Percentiles rank a stretch among this genome's conserved stretches.
These are phyloP conservation scores for Cyanocitta stelleri DNA, from an alignment of 2,113 vertebrate species.

Conservation along the genomic window DNA sequence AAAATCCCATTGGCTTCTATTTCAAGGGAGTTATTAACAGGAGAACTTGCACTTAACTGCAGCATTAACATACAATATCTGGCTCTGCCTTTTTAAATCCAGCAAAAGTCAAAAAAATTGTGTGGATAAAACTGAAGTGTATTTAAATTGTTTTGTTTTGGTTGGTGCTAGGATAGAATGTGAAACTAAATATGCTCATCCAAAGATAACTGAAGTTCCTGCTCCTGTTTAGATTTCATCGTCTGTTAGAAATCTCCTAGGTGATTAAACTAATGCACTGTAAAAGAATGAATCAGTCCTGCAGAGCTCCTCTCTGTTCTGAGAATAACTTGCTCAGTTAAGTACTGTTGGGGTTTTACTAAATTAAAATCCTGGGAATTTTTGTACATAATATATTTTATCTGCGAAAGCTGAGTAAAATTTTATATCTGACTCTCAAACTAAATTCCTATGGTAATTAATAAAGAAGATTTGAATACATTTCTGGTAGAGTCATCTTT, in stretches of 20 bases:
- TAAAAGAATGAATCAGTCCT: slow-evolving; percentile 54
- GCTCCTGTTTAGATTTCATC: slow-evolving; percentile 56
- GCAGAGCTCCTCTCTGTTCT: slow-evolving; percentile 21
- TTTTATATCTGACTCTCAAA: slow-evolving; percentile 17
- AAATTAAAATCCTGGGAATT: slow-evolving; percentile 34
- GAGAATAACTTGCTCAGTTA: slow-evolving; percentile 36
- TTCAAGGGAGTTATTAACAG: neutral
- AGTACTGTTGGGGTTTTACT: slow-evolving; percentile 55
- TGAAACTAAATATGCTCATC: slow-evolving; percentile 53
- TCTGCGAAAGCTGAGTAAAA: slow-evolving; percentile 15
- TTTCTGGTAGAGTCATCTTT: slow-evolving; percentile 56
- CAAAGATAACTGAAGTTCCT: slow-evolving; percentile 59
- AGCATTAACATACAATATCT: neutral
- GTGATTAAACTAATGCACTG: slow-evolving; percentile 65
- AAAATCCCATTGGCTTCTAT: neutral
- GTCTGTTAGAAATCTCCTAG: slow-evolving; percentile 57
- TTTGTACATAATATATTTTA: slow-evolving; percentile 44
- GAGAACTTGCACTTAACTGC: neutral
- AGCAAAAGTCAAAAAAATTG: slow-evolving; percentile 59
- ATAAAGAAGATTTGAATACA: slow-evolving; percentile 53
- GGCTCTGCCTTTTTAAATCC: slow-evolving; percentile 53
- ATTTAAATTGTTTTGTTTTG: slow-evolving; percentile 60
- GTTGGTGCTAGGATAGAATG: slow-evolving; percentile 41
- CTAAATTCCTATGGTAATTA: slow-evolving; percentile 65
- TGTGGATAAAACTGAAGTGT: slow-evolving; percentile 32